These are phyloP conservation scores for Tribolium madens DNA, from an alignment of 1,140 invertebrate genomes.

Conservation along the genomic window DNA sequence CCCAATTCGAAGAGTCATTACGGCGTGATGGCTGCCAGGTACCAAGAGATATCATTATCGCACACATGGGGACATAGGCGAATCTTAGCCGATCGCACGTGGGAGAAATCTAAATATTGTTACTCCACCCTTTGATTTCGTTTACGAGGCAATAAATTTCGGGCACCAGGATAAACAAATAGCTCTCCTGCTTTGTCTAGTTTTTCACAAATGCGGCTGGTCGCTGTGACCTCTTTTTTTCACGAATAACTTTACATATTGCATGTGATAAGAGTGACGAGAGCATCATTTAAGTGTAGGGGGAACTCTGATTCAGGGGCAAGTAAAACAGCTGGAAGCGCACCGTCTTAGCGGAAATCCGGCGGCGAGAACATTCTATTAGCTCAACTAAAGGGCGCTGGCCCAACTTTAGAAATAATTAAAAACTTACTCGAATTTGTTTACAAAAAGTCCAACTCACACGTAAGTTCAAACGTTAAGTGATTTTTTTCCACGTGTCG, in stretches of 20 bases:
- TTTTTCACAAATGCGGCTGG: not conserved
- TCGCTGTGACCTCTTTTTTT: conserved; percentile 27
- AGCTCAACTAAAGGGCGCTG: conserved; percentile 37
- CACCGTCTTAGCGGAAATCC: conserved; percentile 55
- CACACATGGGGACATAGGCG: not conserved
- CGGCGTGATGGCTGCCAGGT: conserved; percentile 5
- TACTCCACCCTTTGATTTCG: not conserved
- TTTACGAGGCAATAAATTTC: not conserved
- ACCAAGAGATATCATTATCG: not conserved
- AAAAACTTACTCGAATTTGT: not conserved
- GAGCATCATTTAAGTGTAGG: conserved; percentile 41
- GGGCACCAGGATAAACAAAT: not conserved
- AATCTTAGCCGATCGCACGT: not conserved
- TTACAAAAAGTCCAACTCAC: not conserved
- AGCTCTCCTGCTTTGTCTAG: not conserved
- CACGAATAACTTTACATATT: conserved; percentile 35
- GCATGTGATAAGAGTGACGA: conserved; percentile 27
- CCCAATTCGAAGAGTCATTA: conserved; percentile 10
- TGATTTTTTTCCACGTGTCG: not conserved
- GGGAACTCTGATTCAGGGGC: conserved; percentile 33
- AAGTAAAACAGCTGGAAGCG: conserved; percentile 50
- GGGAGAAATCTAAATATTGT: not conserved
- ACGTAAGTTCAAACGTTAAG: no score
- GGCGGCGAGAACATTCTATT: conserved; percentile 48
- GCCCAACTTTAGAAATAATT: conserved; percentile 39